Conservation (phyloP, 92 coral and sea anemone species). For the Micromussa lordhowensis region DNA sequence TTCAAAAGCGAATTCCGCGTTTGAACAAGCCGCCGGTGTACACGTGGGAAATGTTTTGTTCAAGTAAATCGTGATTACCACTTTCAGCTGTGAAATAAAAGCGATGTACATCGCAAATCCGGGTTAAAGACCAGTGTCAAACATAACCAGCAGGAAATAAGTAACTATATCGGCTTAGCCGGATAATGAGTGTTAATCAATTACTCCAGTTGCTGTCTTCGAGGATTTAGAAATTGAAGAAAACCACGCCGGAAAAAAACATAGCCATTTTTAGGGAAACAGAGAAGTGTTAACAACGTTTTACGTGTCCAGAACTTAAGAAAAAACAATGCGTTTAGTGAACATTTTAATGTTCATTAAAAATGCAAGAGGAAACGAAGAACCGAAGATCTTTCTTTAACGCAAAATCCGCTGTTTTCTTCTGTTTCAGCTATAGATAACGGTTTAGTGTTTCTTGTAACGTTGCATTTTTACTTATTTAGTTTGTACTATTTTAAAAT, state of each 20-base stretch:
- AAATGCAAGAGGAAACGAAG: not conserved
- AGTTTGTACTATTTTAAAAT: not conserved
- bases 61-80: not conserved
- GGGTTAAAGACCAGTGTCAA: conserved; percentile 35
- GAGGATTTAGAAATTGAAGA: conserved; percentile 21
- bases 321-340: not conserved
- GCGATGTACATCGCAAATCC: conserved; percentile 17
- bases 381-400: not conserved
- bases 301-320: not conserved
- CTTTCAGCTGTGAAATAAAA: not conserved
- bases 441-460: not conserved
- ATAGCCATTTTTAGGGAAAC: not conserved
- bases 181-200: conserved; percentile 2
- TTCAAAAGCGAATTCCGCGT: conserved; percentile 32
- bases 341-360: too few relatives aligned
- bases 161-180: not conserved
- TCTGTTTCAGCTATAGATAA: not conserved
- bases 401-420: not conserved
- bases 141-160: conserved; percentile 32
- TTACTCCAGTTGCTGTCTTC: conserved; percentile 39
- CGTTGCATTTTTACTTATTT: not conserved
- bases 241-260: not conserved
- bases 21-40: conserved; percentile 10
- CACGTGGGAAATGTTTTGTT: not conserved
- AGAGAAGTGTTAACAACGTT: not conserved